Base-by-base conservation (phyloP, 2,888 invertebrate species). In the Scaptomyza reducta region DNA sequence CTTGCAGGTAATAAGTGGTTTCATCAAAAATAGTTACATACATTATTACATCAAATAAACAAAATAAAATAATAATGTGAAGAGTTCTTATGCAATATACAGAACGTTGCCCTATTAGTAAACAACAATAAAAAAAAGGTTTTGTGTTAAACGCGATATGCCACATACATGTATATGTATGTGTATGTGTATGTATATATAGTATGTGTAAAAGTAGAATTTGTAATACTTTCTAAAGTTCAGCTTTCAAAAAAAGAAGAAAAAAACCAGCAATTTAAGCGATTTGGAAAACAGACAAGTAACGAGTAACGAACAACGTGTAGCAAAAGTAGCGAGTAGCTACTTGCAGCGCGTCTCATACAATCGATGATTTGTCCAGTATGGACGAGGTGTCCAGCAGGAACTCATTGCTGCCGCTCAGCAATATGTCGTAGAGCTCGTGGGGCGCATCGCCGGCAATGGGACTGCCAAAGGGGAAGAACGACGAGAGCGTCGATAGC, bases 381-480 rank as follows among this genome's bases (percentile, higher is more conserved):
- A 92, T 90, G 14, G 91, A 91, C 4, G 91, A 90, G 5, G 91
- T 91, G 45, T 90, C 91, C 58, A 89, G 82, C 35, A 91, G 76
- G 41, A 91, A 64, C 57, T 92, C 91, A 64, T 88, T 90, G 74
- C 91, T 91, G 70, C 88, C 87, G 47, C 90, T 91, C 46, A 92
- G 74, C 42, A 92, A 74, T 46, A 92, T 91, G 64, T 92, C 91
- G 65, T 89, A 90, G 16, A 92, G 81, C 68, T 92, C 91, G 41
- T 89, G 85, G 49, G 91, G 90, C 44, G 90, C 89, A 57, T 91
- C 88, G 18, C 85, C 86, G 46, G 90, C 90, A 66, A 90, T 85
- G 46, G 88, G 83, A 54, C 67, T 84, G 59, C 92, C 91, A 68
- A 92, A 92, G 6, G 92, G 92, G 66, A 92, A 92, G 78, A 92